These are phyloP conservation scores for Cryptophagus acutangulus DNA, from an alignment of 2,888 invertebrate species.

Conservation along the genomic window DNA sequence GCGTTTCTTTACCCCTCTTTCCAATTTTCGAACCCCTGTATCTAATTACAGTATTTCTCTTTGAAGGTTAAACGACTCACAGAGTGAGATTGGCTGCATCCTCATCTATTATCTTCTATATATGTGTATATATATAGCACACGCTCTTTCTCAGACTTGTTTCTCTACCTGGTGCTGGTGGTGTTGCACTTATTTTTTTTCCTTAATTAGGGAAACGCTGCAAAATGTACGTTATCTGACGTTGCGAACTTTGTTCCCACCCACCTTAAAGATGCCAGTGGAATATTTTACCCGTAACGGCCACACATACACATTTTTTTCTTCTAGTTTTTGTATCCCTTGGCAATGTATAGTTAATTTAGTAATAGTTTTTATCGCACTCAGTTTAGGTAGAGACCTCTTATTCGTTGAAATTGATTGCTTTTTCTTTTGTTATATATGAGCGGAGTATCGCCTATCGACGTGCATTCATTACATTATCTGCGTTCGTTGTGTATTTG, in stretches of 20 bases:
- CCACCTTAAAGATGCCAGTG: conserved; percentile 26
- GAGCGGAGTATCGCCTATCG: no score
- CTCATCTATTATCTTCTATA: conserved; percentile 20
- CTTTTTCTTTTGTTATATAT: no score
- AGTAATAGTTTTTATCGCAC: no score
- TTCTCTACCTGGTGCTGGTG: conserved; percentile 26
- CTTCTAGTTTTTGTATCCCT: no score
- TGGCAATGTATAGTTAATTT: no score
- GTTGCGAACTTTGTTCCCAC: conserved; percentile 17
- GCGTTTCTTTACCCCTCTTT: conserved; percentile 38
- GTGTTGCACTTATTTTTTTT: conserved; percentile 20
- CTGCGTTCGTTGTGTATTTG: no score
- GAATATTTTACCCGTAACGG: conserved; percentile 39
- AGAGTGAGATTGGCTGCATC: conserved; percentile 32
- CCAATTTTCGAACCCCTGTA: conserved; percentile 42
- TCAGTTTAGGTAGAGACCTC: no score
- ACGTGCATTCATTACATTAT: no score
- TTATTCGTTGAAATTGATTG: no score
- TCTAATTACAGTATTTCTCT: conserved; percentile 46
- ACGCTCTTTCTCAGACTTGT: conserved; percentile 17
- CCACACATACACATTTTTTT: conserved; percentile 22
- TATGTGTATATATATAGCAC: no score
- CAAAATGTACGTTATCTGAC: no score
- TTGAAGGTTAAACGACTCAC: conserved; percentile 34
- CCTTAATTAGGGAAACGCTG: conserved; percentile 34